Percentiles rank a stretch among this genome's conserved stretches.
phyloP scores from a whole-genome alignment of 2,797 vertebrate species.

The Telmatherina bonti region DNA sequence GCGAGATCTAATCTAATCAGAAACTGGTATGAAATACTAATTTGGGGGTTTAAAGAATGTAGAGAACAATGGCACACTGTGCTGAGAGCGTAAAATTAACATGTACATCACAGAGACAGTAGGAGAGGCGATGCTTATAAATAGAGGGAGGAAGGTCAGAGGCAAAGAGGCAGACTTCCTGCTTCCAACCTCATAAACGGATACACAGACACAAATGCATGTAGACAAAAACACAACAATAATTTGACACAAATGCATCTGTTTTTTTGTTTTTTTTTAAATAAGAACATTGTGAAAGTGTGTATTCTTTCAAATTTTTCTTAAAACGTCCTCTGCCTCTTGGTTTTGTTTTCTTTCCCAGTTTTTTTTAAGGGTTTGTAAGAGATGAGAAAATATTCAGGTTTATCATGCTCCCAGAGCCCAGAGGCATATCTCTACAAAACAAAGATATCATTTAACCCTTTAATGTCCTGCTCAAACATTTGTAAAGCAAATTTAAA shows the following conservation, averaged over 20 bases:
- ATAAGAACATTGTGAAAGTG: too few relatives aligned
- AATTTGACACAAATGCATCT: too few relatives aligned
- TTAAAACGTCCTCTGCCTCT: neutral
- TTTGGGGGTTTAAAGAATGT: neutral
- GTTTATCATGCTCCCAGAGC: neutral
- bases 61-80: neutral
- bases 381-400: neutral
- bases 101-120: conserved; percentile 37
- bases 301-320: neutral
- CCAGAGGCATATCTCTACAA: too few relatives aligned
- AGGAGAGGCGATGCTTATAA: conserved; percentile 57
- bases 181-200: conserved; percentile 63
- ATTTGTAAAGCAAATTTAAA: too few relatives aligned
- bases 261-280: too few relatives aligned
- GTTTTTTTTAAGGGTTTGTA: neutral
- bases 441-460: too few relatives aligned
- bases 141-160: conserved; percentile 74
- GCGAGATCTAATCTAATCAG: neutral
- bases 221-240: conserved; percentile 14
- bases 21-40: neutral
- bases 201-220: conserved; percentile 37
- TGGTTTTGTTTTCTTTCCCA: neutral
- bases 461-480: too few relatives aligned
- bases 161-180: conserved; percentile 77
- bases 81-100: conserved; percentile 26